Percentiles rank a stretch among this genome's conserved stretches.
Evolutionary conservation across 2,888 invertebrate species (phyloP).

Genomic region (Cephus nigrinus): DNA sequence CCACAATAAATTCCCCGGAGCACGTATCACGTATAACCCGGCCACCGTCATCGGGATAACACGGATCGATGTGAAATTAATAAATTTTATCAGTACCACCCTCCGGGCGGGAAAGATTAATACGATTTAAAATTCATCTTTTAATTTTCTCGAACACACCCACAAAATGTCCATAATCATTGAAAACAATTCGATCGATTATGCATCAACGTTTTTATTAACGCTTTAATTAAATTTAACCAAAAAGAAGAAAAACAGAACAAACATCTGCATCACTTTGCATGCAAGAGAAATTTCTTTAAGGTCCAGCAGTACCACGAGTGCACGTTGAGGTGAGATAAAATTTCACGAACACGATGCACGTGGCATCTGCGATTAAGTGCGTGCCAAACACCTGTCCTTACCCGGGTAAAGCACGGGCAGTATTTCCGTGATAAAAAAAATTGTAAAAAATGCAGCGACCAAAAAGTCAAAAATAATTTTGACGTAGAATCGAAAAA

Average conservation of each 20-base stretch:
- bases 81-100: background rate
- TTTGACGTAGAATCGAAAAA: background rate
- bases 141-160: background rate
- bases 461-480: background rate
- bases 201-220: background rate
- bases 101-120: background rate
- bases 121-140: background rate
- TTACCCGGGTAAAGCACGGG: background rate
- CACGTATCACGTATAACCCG: background rate
- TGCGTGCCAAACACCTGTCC: constrained; percentile 19
- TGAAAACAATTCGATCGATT: background rate
- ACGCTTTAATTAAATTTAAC: background rate
- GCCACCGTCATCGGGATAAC: background rate
- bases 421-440: background rate
- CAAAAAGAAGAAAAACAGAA: background rate
- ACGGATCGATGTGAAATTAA: background rate
- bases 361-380: constrained; percentile 20
- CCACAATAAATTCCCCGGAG: constrained; percentile 33
- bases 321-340: constrained; percentile 3
- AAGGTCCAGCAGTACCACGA: background rate
- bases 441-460: background rate
- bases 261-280: background rate
- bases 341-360: constrained; percentile 12
- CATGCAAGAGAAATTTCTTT: background rate
- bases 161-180: background rate